These are phyloP conservation scores for Lagria hirta DNA, from an alignment of 2,888 invertebrate genomes.

Conservation along the genomic window DNA sequence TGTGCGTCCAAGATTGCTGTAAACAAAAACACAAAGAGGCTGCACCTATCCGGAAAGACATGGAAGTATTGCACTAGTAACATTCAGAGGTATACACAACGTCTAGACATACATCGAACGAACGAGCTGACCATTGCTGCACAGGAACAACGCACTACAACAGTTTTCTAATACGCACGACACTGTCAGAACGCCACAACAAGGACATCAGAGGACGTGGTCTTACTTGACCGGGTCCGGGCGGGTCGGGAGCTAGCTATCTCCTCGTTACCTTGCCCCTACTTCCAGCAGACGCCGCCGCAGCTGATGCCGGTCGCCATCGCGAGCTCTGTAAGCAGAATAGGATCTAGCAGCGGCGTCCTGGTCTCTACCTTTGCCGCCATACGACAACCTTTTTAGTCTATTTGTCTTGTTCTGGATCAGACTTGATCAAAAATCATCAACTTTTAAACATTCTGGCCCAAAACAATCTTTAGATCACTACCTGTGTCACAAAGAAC, in stretches of 20 bases:
- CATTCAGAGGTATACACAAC: slow-evolving; percentile 41
- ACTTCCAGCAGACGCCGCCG: slow-evolving; percentile 64
- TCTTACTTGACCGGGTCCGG: slow-evolving; percentile 56
- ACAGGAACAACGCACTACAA: slow-evolving; percentile 55
- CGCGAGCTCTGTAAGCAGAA: slow-evolving; percentile 63
- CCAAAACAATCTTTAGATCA: too few species aligned
- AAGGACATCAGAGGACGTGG: slow-evolving; percentile 54
- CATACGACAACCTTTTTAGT: slow-evolving; percentile 10
- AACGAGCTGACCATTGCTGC: slow-evolving; percentile 55
- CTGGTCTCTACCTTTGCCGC: slow-evolving; percentile 29
- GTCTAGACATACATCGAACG: slow-evolving; percentile 56
- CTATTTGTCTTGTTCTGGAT: too few species aligned
- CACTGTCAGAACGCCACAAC: slow-evolving; percentile 56
- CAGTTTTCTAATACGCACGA: slow-evolving; percentile 50
- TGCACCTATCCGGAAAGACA: slow-evolving; percentile 29
- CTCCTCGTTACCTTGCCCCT: slow-evolving; percentile 65
- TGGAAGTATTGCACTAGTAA: slow-evolving; percentile 37
- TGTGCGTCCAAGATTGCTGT: slow-evolving; percentile 11
- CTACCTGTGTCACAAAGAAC: too few species aligned
- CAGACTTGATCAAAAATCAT: too few species aligned
- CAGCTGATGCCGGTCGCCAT: slow-evolving; percentile 54
- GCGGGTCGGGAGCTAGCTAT: slow-evolving; percentile 59
- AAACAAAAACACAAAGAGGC: too few species aligned
- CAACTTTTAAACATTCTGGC: too few species aligned
- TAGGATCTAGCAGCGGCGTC: slow-evolving; percentile 61